These are phyloP conservation scores for Mus minutoides DNA, from an alignment of 2,797 vertebrate genomes.

Conservation along the genomic window DNA sequence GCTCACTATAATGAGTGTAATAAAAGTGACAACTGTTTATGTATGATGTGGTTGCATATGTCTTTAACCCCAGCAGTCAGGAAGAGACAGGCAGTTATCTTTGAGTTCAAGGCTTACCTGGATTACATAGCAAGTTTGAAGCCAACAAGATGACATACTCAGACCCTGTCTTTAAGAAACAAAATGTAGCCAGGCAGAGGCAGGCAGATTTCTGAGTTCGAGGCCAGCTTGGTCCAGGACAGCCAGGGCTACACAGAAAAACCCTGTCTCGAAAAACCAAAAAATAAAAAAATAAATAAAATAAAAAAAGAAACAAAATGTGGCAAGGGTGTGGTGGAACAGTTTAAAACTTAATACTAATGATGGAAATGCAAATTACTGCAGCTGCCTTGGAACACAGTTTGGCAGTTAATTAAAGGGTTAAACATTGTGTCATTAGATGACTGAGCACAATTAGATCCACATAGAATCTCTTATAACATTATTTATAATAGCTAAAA, in stretches of 20 bases:
- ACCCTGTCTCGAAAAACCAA: too few relatives aligned
- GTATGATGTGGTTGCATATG: neutral
- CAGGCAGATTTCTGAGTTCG: too few relatives aligned
- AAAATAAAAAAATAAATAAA: too few relatives aligned
- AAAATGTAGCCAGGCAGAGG: neutral
- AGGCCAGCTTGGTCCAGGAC: too few relatives aligned
- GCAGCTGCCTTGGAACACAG: neutral
- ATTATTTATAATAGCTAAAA: slow-evolving; percentile 47
- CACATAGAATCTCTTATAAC: neutral
- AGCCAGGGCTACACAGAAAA: too few relatives aligned
- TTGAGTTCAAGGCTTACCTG: neutral
- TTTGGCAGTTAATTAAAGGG: neutral
- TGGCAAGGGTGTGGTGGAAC: neutral
- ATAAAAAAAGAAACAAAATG: too few relatives aligned
- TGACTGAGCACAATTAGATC: neutral
- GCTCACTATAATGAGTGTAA: neutral
- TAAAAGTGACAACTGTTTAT: slow-evolving; percentile 20
- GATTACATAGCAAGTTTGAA: neutral
- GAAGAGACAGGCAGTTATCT: neutral
- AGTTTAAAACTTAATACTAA: neutral
- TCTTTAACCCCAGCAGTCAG: neutral
- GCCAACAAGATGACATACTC: neutral
- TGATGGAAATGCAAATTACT: neutral
- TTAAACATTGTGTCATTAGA: slow-evolving; percentile 9
- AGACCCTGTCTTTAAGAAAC: neutral